Evolutionary conservation across 37 sponge, comb jelly and placozoan genomes (phyloP), one percentile per base, ranked within the genome.

Genomic region (Halichondria panicea): DNA sequence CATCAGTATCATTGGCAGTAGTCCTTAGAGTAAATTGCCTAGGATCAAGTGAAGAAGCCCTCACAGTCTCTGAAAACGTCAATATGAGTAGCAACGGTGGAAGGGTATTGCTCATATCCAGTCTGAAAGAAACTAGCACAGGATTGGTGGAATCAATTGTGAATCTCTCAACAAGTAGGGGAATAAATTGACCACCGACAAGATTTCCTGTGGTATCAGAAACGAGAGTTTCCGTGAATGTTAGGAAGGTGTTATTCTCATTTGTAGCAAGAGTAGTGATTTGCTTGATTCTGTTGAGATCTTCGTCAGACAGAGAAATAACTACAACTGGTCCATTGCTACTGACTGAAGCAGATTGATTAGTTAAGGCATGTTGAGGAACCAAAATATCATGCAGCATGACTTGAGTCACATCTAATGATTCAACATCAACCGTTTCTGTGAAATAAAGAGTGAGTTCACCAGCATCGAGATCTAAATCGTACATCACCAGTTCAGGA

Each of bases 21-120:
- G 38, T 22, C 22, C 75, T 67, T 19, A 95, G 77, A 43, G 52
- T 43, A 41, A 91, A 81, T 71, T 88, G 83, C 0, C 60, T 77
- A 12, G 79, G 76, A 64, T 79, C 59, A 24, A 91, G 37, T 15
- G 89, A 84, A 18, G 25, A 62, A 13, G 71, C 74, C 25, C 68
- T 45, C 18, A 95, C 91, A 30, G 96, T 95, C 45, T 95, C 96
- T 43, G 87, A 85, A 74, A 95, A 95, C 22, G 92, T 91, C 61
- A 95, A 55, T 6, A 88, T 63, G 9, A 95, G 42, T n/a, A 91
- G 70, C 7, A 95, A 75, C 35, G 95, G 95, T 64, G 95, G 95
- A 27, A 91, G 66, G 9, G 78, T 70, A 67, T 88, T 68, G 32
- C 64, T 50, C 92, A 95, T 91, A 45, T 91, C 86, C 61, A 95